Percentiles rank a stretch among this genome's conserved stretches.
These are phyloP conservation scores for Chalcosyrphus nemorum DNA, from an alignment of 2,888 invertebrate genomes.

Conservation along the genomic window DNA sequence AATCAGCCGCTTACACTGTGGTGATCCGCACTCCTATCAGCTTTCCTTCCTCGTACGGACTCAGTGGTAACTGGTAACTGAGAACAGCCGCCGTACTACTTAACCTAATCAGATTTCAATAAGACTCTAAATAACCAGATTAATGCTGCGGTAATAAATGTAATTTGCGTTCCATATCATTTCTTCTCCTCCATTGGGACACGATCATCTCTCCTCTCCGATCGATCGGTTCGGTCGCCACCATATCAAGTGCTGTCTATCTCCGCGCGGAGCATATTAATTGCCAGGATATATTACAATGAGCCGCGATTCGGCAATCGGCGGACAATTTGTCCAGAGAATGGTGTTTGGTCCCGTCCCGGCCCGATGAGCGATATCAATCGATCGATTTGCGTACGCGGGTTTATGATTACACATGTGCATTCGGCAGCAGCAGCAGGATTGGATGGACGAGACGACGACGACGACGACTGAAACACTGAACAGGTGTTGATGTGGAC, in stretches of 20 bases:
- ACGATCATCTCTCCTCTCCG: constrained; percentile 64
- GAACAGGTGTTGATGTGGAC: constrained; percentile 71
- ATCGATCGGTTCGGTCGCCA: constrained; percentile 6
- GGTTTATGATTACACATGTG: constrained; percentile 50
- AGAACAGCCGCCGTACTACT: constrained; percentile 65
- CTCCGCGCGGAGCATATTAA: constrained; percentile 64
- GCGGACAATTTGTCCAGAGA: constrained; percentile 62
- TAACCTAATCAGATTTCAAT: constrained; percentile 79
- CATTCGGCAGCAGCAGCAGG: neutral
- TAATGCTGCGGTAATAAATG: constrained; percentile 79
- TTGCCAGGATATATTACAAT: constrained; percentile 71
- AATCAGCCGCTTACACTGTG: constrained; percentile 6
- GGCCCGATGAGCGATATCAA: constrained; percentile 61
- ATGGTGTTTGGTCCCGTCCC: constrained; percentile 22
- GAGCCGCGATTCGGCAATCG: constrained; percentile 66
- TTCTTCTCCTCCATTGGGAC: constrained; percentile 52
- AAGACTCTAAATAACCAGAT: constrained; percentile 80
- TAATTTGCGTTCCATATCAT: constrained; percentile 78
- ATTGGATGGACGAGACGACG: too few relatives aligned
- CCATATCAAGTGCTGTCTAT: constrained; percentile 64
- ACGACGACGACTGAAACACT: constrained; percentile 9
- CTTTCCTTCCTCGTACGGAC: constrained; percentile 30
- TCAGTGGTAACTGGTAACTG: constrained; percentile 12
- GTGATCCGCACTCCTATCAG: neutral
- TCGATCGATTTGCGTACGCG: constrained; percentile 71